A percentile compares a stretch with the other conserved stretches of the same genome.
phyloP scores from a whole-genome alignment of 2,797 vertebrate genomes.

The Artibeus jamaicensis region DNA sequence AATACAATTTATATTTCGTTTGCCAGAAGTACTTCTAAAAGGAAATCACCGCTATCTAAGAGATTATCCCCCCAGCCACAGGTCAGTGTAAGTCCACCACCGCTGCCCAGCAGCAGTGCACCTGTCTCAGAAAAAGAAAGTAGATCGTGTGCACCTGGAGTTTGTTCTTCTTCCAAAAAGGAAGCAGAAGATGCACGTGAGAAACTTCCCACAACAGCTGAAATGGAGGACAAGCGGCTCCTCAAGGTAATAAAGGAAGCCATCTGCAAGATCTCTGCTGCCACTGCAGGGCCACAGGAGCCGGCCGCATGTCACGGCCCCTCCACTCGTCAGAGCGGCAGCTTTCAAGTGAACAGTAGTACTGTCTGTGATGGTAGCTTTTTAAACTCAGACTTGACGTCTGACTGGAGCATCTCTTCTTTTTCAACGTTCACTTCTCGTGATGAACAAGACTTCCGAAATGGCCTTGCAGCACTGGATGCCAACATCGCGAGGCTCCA shows the following conservation, averaged over 20 bases:
- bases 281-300: background rate
- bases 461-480: slow-evolving; percentile 92
- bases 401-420: slow-evolving; percentile 88
- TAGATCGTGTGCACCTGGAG: slow-evolving; percentile 37
- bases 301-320: rapidly evolving
- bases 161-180: slow-evolving; percentile 52
- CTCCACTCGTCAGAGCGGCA: background rate
- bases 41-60: slow-evolving; percentile 46
- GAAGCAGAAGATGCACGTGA: slow-evolving; percentile 49
- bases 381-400: slow-evolving; percentile 83
- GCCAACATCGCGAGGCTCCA: slow-evolving; percentile 93
- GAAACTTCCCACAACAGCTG: background rate
- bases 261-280: slow-evolving; percentile 59
- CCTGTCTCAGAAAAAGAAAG: slow-evolving; percentile 44
- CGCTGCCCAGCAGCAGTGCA: background rate
- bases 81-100: slow-evolving; percentile 10
- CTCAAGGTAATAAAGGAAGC: slow-evolving; percentile 70
- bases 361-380: slow-evolving; percentile 71
- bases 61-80: slow-evolving; percentile 52
- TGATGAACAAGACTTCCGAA: slow-evolving; percentile 92
- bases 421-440: slow-evolving; percentile 90
- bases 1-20: slow-evolving; percentile 85
- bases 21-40: slow-evolving; percentile 78
- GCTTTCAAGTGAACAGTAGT: slow-evolving; percentile 41
- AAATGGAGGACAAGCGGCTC: slow-evolving; percentile 60